Evolutionary conservation across 2,888 invertebrate genomes (phyloP), one percentile per base, ranked within the genome.

Genomic region (Lomographa bimaculata): DNA sequence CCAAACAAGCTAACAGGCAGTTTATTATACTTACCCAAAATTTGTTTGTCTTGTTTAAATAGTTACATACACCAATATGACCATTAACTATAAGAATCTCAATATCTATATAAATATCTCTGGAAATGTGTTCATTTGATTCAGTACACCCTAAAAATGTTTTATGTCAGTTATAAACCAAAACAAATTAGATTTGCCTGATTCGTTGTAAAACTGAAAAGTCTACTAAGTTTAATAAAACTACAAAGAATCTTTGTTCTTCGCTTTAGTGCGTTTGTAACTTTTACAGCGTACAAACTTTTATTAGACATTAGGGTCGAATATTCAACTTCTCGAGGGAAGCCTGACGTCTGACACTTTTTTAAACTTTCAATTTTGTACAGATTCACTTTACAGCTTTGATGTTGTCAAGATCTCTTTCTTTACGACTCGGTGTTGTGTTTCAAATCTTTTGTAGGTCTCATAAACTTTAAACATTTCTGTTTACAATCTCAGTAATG

Each of bases 271-370:
- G 42, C 52, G 59, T 60, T 49, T 54, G 39, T 49, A 58, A 54
- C 52, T 37, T 66, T 64, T 54, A 67, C 44, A 57, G 53, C 54
- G 50, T 58, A 60, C 60, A 60, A 64, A 67, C 28, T 60, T 66
- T 60, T 50, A 56, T 60, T 34, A 32, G 34, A 35, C 35, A 26
- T 35, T 17, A 30, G 27, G 24, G 42, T 37, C 7, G 16, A 40
- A 19, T 28, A 8, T 28, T 29, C 23, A 48, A 40, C 27, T 50
- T 50, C 27, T 37, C 34, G 7, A n/a, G n/a, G n/a, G n/a, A n/a
- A n/a, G n/a, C n/a, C 30, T 10, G 20, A 30, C 37, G 21, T 35
- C 37, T 41, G 41, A 37, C 34, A 34, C 41, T 41, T 36, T 39
- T 32, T 40, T 27, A 24, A 40, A 25, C 33, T 37, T 40, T 32